Base-by-base conservation (phyloP, 53 echinoderm and acorn worm genomes). In the Astropecten irregularis region DNA sequence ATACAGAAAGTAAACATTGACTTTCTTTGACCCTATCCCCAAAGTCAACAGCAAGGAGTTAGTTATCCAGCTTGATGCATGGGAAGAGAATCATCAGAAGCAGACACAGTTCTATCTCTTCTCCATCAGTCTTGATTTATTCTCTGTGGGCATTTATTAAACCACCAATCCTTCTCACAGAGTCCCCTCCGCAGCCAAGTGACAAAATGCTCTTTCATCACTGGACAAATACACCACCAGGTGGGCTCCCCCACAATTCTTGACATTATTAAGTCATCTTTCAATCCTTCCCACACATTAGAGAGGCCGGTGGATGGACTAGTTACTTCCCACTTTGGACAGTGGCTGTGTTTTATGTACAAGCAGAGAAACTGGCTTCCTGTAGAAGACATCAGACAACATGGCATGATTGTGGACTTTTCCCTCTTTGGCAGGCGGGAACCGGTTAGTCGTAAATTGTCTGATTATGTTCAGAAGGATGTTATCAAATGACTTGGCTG, bases 121-220 rank as follows among this genome's bases (percentile, higher is more conserved):
- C n/a, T n/a, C n/a, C n/a, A n/a, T n/a, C n/a, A 57, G 36, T 39
- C 25, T 38, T 60, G 59, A 60, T 59, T 77, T 40, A 58, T 54
- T 58, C 77, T 60, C 73, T 1, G 22, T 27, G 21, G 39, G 55
- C 36, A 37, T 76, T 57, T 36, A 38, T 57, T 34, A 38, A 57
- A 29, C 76, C 58, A 76, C 76, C 56, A 56, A 76, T 49, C 79
- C 47, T 32, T 40, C 29, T 48, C 79, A 42, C 42, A 42, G 11
- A 42, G 6, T 44, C 68, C 20, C 64, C 16, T 2, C 4, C 46
- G 20, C 74, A 22, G 56, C 21, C 29, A 76, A 22, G 79, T 61
- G 79, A 60, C 62, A 79, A 79, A 60, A 46, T 30, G 48, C 21
- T 79, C 79, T 79, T 60, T 79, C 79, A 79, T 79, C 79, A 9